phyloP scores from a whole-genome alignment of 2,797 vertebrate species.

The Intellagama lesueurii region DNA sequence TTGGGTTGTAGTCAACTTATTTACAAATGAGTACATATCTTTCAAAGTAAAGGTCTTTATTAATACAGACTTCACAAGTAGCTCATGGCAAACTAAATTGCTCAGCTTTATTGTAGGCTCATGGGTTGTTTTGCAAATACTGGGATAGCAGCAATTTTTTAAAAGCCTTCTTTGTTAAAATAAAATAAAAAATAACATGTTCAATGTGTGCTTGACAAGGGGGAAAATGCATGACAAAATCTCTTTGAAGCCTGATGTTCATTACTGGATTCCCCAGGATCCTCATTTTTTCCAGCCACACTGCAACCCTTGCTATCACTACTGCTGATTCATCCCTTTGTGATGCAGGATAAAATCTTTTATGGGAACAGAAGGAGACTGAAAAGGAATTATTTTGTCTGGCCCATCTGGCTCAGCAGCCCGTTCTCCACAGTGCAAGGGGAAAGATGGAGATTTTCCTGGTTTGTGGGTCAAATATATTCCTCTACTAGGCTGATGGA shows the following conservation, averaged over 20 bases:
- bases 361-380: conserved; percentile 66
- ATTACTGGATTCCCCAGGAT: conserved; percentile 70
- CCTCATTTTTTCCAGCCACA: conserved; percentile 71
- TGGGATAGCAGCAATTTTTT: conserved; percentile 55
- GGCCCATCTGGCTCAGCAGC: conserved; percentile 57
- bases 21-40: not conserved
- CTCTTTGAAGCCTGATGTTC: conserved; percentile 72
- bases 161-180: conserved; percentile 41
- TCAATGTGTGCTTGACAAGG: conserved; percentile 66
- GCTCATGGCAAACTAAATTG: conserved; percentile 57
- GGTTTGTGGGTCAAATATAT: conserved; percentile 40
- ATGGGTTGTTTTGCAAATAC: conserved; percentile 62
- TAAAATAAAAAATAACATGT: conserved; percentile 34
- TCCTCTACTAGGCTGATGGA: not conserved
- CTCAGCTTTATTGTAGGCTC: conserved; percentile 68
- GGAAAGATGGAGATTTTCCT: conserved; percentile 25
- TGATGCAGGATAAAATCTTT: conserved; percentile 71
- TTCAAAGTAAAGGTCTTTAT: conserved; percentile 3
- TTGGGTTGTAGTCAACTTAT: not conserved
- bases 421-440: conserved; percentile 40
- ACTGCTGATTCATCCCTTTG: conserved; percentile 77
- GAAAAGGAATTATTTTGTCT: conserved; percentile 67
- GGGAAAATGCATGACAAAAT: conserved; percentile 73
- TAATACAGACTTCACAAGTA: conserved; percentile 57
- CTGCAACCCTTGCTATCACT: conserved; percentile 72